Evolutionary conservation across 2,888 invertebrate genomes (phyloP).

Genomic region (Acanthosepion esculentum): DNA sequence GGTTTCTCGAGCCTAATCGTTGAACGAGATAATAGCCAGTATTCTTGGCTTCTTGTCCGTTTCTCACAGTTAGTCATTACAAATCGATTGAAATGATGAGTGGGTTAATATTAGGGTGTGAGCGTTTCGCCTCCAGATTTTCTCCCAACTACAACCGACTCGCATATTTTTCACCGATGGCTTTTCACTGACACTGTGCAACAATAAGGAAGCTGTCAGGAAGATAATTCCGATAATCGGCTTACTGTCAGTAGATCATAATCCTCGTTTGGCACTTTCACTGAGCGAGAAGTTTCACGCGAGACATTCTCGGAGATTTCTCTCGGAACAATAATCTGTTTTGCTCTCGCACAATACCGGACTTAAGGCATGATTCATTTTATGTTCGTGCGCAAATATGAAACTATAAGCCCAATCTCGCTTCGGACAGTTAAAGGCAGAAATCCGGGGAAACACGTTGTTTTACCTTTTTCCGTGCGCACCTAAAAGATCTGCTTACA

Average conservation of each 20-base stretch:
- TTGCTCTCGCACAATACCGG: too few species aligned
- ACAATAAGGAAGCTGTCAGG: not conserved
- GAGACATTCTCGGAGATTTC: not conserved
- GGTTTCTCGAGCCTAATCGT: not conserved
- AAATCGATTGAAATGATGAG: not conserved
- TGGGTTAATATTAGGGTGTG: not conserved
- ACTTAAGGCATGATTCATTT: too few species aligned
- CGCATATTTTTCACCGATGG: not conserved
- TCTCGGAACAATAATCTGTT: not conserved
- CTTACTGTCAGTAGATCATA: not conserved
- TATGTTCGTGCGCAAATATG: not conserved
- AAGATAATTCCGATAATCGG: conserved; percentile 5
- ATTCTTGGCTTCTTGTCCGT: not conserved
- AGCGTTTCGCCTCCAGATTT: not conserved
- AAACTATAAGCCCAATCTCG: not conserved
- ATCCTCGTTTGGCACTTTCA: not conserved
- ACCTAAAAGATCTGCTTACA: too few species aligned
- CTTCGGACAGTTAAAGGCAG: not conserved
- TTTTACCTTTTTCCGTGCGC: too few species aligned
- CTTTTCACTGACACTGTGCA: not conserved
- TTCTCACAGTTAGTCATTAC: not conserved
- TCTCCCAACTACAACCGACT: not conserved
- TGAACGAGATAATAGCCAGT: not conserved
- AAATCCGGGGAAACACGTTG: too few species aligned
- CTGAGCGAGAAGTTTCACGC: not conserved